Base-by-base conservation (phyloP, 2,113 vertebrate species). In the Gymnocephalus cernua region DNA sequence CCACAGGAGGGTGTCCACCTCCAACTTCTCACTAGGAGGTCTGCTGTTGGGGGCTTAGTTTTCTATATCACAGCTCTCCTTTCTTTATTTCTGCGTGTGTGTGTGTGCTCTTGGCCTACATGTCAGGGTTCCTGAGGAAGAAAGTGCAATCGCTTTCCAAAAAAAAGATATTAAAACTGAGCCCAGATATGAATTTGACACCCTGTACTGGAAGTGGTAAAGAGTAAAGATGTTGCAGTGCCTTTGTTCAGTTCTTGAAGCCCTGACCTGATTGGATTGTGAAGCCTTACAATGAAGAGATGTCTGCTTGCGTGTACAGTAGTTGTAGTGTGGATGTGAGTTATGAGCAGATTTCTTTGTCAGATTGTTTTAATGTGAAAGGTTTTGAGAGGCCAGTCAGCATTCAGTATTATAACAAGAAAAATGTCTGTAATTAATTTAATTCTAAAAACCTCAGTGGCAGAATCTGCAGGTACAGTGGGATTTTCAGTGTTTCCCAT, bases 1-100 rank as follows among this genome's bases (percentile, higher is more conserved):
- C 85, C 83, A 68, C 86, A 25, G 86, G 88, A 91, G 86, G 62
- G 83, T 80, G 80, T 87, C 73, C 69, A 82, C 84, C 80, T 86
- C 77, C 73, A 77, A 3, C 68, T 85, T 56, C 84, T 78, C 61
- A 1, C 44, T 48, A 58, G 85, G 85, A 72, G 76, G 80, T 82
- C 84, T 29, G 47, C 71, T 71, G 73, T 3, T n/a, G 21, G 53
- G 50, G 57, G 59, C 76, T 63, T 6, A 0, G 23, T 11, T 38
- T 56, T 65, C 56, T 57, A 15, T 38, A 29, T 83, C 82, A 53
- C 7, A 2, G 56, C 65, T 41, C 41, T 41, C 62, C 0, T 59
- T 72, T 23, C 16, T 64, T 62, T 53, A 21, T 41, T 23, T 48
- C 19, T 45, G 3, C 29, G 53, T 21, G 14, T 58, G 45, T n/a